Evolutionary conservation across 2,888 invertebrate genomes (phyloP), one percentile per base, ranked within the genome.

Genomic region (Augochlorella aurata): DNA sequence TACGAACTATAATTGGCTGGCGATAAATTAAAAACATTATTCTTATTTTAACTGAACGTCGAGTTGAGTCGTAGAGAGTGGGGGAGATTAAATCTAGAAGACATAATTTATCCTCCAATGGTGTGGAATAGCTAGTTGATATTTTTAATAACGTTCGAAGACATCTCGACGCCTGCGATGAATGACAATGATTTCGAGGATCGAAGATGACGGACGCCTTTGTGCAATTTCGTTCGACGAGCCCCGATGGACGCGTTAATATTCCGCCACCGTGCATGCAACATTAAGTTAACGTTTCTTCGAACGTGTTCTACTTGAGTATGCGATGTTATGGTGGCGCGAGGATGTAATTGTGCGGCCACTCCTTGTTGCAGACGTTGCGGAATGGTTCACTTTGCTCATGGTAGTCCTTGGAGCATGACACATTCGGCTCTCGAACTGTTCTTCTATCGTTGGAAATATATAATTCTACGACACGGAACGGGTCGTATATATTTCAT

Each of bases 301-400:
- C 67, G 66, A 49, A 73, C 74, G 74, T 80, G 71, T 73, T 74
- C 74, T 18, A 80, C 80, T 81, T 66, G 73, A 12, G 66, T 66
- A 70, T 67, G 79, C 79, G 49, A 45, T 65, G 65, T 69, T 67
- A 44, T 29, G 69, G 21, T 54, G 45, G 65, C 24, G 70, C 49
- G 14, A 49, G 69, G 58, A n/a, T 38, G 52, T 63, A 54, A 68
- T 71, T 68, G 68, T 21, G 75, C 63, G 80, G 71, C 83, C 83
- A 83, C 83, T 81, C 83, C 83, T 82, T 81, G 29, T 24, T 54
- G 61, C n/a, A 52, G 71, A 81, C 65, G 74, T 81, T 77, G 44
- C 63, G 72, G 74, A 74, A 77, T 74, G 66, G 72, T 79, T 74
- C 72, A 75, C 54, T 63, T 38, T 49, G 58, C 65, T 54, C 21